phyloP scores from a whole-genome alignment of 2,888 invertebrate species.

The Euzophera pinguis region DNA sequence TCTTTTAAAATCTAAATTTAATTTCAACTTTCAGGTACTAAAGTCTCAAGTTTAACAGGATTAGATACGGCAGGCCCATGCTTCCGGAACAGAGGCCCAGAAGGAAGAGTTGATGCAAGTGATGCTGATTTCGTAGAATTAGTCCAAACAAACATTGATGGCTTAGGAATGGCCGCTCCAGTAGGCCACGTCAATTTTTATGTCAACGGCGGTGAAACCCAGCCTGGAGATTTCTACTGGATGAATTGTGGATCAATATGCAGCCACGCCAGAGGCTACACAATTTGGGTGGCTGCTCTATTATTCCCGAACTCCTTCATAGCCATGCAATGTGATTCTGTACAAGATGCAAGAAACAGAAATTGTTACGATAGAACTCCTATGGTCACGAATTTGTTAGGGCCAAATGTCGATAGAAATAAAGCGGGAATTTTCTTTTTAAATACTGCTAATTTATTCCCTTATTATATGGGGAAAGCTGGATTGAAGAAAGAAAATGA shows the following conservation, averaged over 20 bases:
- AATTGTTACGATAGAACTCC: conserved; percentile 31
- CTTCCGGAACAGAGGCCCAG: conserved; percentile 25
- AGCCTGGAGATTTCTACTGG: conserved; percentile 20
- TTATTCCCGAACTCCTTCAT: conserved; percentile 28
- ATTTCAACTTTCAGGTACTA: not conserved
- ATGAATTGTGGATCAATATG: conserved; percentile 26
- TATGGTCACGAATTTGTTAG: conserved; percentile 29
- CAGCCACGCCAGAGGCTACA: conserved; percentile 25
- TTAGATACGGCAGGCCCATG: conserved; percentile 34
- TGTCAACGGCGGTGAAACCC: conserved; percentile 36
- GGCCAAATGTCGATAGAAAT: conserved; percentile 29
- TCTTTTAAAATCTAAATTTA: too few relatives aligned
- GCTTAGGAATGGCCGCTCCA: conserved; percentile 25
- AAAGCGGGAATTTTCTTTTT: conserved; percentile 38
- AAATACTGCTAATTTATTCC: conserved; percentile 28
- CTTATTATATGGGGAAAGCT: conserved; percentile 36
- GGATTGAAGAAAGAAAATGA: conserved; percentile 35
- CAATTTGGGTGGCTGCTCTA: conserved; percentile 28
- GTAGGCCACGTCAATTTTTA: conserved; percentile 34
- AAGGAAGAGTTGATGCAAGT: conserved; percentile 24
- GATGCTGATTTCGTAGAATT: conserved; percentile 30
- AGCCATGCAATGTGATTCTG: conserved; percentile 30
- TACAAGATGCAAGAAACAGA: conserved; percentile 29
- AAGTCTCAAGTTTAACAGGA: conserved; percentile 18
- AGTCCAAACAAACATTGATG: conserved; percentile 28